Evolutionary conservation across 2,888 invertebrate genomes (phyloP).

Genomic region (Caenorhabditis parvicauda): DNA sequence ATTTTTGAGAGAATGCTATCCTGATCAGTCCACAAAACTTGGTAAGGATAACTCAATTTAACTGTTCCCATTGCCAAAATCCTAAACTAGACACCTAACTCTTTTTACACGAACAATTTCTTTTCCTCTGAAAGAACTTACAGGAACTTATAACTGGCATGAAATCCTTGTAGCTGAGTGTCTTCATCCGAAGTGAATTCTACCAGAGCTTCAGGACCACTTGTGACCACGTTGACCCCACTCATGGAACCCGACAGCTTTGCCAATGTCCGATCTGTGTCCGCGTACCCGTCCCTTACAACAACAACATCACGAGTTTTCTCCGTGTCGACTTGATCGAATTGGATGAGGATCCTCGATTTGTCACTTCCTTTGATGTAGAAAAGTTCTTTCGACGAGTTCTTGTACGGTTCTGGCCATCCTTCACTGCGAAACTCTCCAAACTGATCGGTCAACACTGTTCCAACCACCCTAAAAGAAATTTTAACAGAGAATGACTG

Average conservation of each 20-base stretch:
- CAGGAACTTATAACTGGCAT: constrained; percentile 11
- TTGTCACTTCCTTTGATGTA: constrained; percentile 1
- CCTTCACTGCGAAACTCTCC: constrained; percentile 11
- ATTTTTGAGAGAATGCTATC: too few species aligned
- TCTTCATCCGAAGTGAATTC: constrained; percentile 19
- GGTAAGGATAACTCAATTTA: too few species aligned
- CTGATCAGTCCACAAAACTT: too few species aligned
- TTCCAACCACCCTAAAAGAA: constrained; percentile 7
- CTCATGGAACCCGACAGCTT: too few species aligned
- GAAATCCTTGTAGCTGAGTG: constrained; percentile 7
- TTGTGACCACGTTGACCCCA: constrained; percentile 16
- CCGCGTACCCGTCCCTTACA: constrained; percentile 10
- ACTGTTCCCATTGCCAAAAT: too few species aligned
- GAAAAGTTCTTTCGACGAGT: constrained; percentile 16
- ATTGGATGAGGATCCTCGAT: constrained; percentile 19
- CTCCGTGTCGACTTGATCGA: constrained; percentile 21
- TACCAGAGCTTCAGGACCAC: constrained; percentile 10
- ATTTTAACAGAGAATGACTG: neutral
- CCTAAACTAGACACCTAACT: too few species aligned
- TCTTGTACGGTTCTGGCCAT: constrained; percentile 11
- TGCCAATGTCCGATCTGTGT: neutral
- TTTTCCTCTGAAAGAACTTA: too few species aligned
- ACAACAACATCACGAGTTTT: constrained; percentile 19
- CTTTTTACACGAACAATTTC: too few species aligned
- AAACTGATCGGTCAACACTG: constrained; percentile 9